A percentile compares a stretch with the other conserved stretches of the same genome.
Evolutionary conservation across 2,888 invertebrate genomes (phyloP).

Genomic region (Chaetogeoica ovagalla): DNA sequence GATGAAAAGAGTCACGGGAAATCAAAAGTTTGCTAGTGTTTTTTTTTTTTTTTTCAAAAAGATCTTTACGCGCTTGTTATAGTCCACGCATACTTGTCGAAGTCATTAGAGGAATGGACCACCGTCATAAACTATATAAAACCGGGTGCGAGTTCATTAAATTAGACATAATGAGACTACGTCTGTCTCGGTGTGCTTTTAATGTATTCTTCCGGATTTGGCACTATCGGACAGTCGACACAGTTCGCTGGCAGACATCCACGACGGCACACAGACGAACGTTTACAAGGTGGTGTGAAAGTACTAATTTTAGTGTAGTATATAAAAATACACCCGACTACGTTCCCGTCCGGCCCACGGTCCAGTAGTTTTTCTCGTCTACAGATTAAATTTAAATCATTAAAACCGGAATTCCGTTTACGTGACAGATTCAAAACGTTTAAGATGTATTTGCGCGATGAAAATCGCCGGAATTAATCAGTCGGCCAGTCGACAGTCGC

Average conservation of each 20-base stretch:
- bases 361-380: not conserved
- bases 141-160: not conserved
- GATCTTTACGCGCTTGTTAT: no score
- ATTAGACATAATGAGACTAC: constrained; percentile 11
- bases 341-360: constrained; percentile 6
- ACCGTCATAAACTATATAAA: no score
- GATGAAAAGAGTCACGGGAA: no score
- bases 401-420: not conserved
- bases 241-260: constrained; percentile 22
- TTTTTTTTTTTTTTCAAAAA: no score
- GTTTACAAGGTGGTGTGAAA: not conserved
- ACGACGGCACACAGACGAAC: not conserved
- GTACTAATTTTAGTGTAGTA: constrained; percentile 23
- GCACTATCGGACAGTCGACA: not conserved
- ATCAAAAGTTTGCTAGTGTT: no score
- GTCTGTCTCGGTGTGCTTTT: constrained; percentile 6
- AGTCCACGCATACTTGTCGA: no score
- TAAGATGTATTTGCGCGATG: not conserved
- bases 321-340: constrained; percentile 24
- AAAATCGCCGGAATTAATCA: no score
- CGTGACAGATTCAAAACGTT: not conserved
- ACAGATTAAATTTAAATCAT: not conserved
- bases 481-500: no score
- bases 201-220: constrained; percentile 8
- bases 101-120: no score